phyloP scores from a whole-genome alignment of 2,113 vertebrate species.

The Thunnus thynnus region DNA sequence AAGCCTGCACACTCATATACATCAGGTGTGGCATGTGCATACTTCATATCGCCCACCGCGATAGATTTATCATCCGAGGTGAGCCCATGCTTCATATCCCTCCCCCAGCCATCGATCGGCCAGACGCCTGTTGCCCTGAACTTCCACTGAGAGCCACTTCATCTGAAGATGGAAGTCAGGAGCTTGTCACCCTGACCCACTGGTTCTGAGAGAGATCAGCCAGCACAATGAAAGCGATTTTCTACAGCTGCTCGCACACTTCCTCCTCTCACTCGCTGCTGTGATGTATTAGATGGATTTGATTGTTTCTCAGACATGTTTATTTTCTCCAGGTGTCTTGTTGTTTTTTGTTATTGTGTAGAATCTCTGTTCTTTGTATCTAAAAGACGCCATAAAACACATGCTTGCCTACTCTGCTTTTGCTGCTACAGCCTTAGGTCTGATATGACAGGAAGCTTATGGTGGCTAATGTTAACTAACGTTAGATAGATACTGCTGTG shows the following conservation, averaged over 20 bases:
- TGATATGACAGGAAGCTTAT: too few species aligned
- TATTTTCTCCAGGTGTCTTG: too few species aligned
- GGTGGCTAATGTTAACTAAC: too few species aligned
- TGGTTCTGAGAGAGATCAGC: constrained; percentile 49
- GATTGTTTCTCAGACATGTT: not conserved
- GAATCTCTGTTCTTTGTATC: too few species aligned
- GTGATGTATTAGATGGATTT: constrained; percentile 12
- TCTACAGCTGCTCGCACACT: not conserved
- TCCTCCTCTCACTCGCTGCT: not conserved
- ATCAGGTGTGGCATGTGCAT: constrained; percentile 71
- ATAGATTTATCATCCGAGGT: constrained; percentile 69
- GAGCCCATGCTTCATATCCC: constrained; percentile 67
- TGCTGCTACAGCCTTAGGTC: too few species aligned
- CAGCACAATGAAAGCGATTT: constrained; percentile 12
- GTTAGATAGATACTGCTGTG: too few species aligned
- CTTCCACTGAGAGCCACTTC: constrained; percentile 59
- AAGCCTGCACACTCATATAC: constrained; percentile 62
- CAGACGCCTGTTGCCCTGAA: constrained; percentile 34
- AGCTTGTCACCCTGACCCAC: constrained; percentile 60
- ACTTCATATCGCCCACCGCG: constrained; percentile 57
- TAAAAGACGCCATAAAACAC: too few species aligned
- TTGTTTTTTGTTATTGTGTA: too few species aligned
- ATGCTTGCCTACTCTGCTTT: too few species aligned
- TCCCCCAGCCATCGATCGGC: constrained; percentile 56
- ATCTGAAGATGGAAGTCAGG: constrained; percentile 65